Evolutionary conservation across 1,140 invertebrate genomes (phyloP), one percentile per base, ranked within the genome.

Genomic region (Coptotermes formosanus): DNA sequence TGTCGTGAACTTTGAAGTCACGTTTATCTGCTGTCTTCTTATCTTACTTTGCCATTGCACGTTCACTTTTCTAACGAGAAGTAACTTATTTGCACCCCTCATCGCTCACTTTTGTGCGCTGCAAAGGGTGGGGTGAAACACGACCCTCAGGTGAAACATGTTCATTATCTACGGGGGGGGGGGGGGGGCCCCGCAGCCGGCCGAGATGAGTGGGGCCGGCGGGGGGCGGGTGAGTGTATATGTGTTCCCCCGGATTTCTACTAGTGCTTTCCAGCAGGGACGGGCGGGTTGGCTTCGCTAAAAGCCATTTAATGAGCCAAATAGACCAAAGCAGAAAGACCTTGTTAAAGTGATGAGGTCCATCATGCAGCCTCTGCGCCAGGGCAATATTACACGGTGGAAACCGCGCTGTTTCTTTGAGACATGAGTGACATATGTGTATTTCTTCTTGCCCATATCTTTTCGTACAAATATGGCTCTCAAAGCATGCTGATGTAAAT

Each of bases 261-360:
- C 64, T 30, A 25, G 25, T 30, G 64, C 25, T n/a, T 75, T 75
- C n/a, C 25, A n/a, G n/a, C 64, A n/a, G n/a, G 64, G 14, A 59
- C 14, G 55, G 64, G 64, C n/a, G 8, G 59, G 59, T 21, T n/a
- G 44, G 30, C 83, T 64, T 64, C 23, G 83, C 83, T 84, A 84
- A 84, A 84, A 84, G 83, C 83, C 83, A 84, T 84, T 84, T 84
- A 84, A 84, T 64, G 83, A 84, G 83, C 82, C 82, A 83, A 83
- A 83, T 52, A 83, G 82, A 52, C 30, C 83, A 30, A 83, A 52
- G 83, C 83, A 52, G 83, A 84, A 84, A 84, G 83, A 59, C 83
- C 83, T 84, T 59, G 83, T 84, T 84, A 84, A 84, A 84, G 83
- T 59, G 83, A 84, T 84, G 83, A 84, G 83, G 48, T 48, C 83